These are phyloP conservation scores for Netelia fuscicornis DNA, from an alignment of 2,888 invertebrate species.

Conservation along the genomic window DNA sequence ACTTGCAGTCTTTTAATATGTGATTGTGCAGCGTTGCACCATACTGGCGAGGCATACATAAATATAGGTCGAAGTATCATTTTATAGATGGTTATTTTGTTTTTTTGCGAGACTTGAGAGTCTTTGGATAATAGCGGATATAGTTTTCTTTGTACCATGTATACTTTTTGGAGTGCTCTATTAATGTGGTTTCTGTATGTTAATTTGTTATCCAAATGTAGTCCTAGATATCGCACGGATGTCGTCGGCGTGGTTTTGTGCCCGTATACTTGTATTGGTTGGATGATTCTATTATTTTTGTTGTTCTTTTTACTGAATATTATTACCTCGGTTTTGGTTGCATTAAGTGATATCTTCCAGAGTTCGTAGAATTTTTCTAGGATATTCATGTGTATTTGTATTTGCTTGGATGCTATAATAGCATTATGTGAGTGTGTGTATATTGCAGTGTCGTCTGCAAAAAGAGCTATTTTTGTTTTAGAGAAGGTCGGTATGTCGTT, in stretches of 20 bases:
- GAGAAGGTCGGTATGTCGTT: conserved; percentile 44
- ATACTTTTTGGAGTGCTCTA: background rate
- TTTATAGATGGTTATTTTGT: background rate
- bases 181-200: background rate
- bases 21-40: background rate
- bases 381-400: background rate
- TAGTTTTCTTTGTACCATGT: conserved; percentile 2
- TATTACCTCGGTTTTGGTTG: conserved; percentile 17
- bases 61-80: background rate
- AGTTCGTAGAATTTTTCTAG: background rate
- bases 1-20: background rate
- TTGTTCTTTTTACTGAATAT: background rate
- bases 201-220: background rate
- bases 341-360: conserved; percentile 20
- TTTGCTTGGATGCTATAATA: background rate
- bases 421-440: conserved; percentile 7
- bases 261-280: background rate
- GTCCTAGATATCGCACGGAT: background rate
- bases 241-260: background rate
- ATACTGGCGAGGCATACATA: background rate
- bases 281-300: background rate
- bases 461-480: conserved; percentile 13
- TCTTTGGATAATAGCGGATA: background rate
- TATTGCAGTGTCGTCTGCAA: conserved; percentile 31
- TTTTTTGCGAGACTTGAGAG: background rate